phyloP scores from a whole-genome alignment of 2,888 invertebrate species.

The Erebia palarica region DNA sequence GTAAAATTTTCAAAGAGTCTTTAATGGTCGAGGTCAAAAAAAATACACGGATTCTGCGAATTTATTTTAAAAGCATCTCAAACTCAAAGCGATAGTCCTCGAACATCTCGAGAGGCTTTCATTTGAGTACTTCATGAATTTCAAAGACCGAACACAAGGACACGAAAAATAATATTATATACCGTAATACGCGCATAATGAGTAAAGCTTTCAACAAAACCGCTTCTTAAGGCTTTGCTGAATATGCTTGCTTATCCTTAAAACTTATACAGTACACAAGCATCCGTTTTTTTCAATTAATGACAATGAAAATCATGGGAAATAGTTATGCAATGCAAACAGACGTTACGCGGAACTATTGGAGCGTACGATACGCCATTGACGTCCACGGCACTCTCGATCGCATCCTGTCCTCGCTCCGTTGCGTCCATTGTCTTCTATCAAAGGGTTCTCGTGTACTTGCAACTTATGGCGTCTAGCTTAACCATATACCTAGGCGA shows the following conservation, averaged over 20 bases:
- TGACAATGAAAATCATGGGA: slow-evolving; percentile 5
- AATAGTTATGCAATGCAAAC: slow-evolving; percentile 21
- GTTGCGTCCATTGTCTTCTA: slow-evolving; percentile 45
- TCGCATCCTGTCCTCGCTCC: slow-evolving; percentile 49
- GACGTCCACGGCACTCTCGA: slow-evolving; percentile 39
- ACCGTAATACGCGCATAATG: not conserved
- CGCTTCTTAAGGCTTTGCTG: not conserved
- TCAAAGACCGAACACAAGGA: not conserved
- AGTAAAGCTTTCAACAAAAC: not conserved
- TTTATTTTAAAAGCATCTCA: not conserved
- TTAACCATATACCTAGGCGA: not conserved
- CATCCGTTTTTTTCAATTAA: too few relatives aligned
- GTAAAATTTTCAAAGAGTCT: not conserved
- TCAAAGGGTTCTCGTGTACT: slow-evolving; percentile 20
- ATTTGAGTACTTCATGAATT: not conserved
- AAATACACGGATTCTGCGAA: not conserved
- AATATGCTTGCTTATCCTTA: too few relatives aligned
- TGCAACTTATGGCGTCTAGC: not conserved
- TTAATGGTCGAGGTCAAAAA: not conserved
- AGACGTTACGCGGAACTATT: slow-evolving; percentile 25
- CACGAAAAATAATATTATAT: too few relatives aligned
- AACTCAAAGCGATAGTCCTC: not conserved
- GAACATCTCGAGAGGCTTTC: slow-evolving; percentile 1
- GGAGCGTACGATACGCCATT: slow-evolving; percentile 32
- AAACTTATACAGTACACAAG: too few relatives aligned